Percentiles rank a stretch among this genome's conserved stretches.
phyloP scores from a whole-genome alignment of 2,797 vertebrate species.

The Pteropus rufus region DNA sequence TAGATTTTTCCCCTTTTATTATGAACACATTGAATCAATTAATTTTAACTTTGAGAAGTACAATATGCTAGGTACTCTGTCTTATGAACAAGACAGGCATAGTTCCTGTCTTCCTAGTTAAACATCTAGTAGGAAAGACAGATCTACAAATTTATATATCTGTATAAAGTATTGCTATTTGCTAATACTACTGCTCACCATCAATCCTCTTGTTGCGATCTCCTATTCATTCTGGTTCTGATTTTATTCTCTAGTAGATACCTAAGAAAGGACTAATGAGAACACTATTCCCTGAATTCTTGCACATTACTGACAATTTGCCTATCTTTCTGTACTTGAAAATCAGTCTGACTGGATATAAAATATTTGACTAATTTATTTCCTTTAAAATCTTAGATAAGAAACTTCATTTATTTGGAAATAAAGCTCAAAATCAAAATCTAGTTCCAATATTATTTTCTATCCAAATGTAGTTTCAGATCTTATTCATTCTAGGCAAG shows the following conservation, averaged over 20 bases:
- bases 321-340: neutral
- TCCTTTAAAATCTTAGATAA: neutral
- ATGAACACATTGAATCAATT: neutral
- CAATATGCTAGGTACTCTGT: neutral
- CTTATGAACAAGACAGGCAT: neutral
- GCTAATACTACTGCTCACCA: neutral
- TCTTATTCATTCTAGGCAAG: neutral
- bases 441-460: neutral
- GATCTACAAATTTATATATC: neutral
- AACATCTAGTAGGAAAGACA: neutral
- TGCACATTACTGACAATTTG: neutral
- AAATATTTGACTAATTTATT: slow-evolving; percentile 10
- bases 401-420: neutral
- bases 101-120: neutral
- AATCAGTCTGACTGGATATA: neutral
- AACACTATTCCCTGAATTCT: neutral
- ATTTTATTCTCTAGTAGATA: neutral
- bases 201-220: neutral
- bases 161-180: neutral
- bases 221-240: neutral
- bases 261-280: neutral
- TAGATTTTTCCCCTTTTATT: neutral
- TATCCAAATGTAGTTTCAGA: neutral
- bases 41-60: neutral
- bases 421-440: neutral